Evolutionary conservation across 53 echinoderm and acorn worm genomes (phyloP), one percentile per base, ranked within the genome.

Genomic region (Henricia sp.): DNA sequence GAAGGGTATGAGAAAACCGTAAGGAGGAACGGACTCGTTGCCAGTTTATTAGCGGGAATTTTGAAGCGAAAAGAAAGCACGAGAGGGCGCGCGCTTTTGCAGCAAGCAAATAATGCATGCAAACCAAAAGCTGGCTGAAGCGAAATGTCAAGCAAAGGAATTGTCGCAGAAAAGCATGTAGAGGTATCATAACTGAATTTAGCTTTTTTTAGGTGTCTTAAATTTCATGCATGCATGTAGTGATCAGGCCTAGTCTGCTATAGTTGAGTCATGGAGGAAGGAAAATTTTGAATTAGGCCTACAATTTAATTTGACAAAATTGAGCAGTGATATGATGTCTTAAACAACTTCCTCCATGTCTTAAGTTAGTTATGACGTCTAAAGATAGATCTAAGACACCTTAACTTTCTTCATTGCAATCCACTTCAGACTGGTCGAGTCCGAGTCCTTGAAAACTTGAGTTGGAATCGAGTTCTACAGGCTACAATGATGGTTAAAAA

Each of bases 121-220:
- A 32, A 29, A 34, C 3, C 3, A 50, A 17, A 8, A 4, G n/a
- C 11, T 35, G 16, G 24, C 3, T 9, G 6, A 20, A 0, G 21
- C 3, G 26, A 24, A 44, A 43, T 25, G 30, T 42, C 25, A 33
- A 21, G 29, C 14, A 16, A 44, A 12, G 33, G 64, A 28, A 36
- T 16, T 63, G 80, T 80, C 50, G 62, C 80, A n/a, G 80, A 63
- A 64, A 80, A 32, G 60, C 80, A 80, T 50, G 50, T 62, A 41
- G 63, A 80, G 80, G 80, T 80, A 62, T 6, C 27, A 32, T 64
- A 67, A 52, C 13, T n/a, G 48, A 23, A 1, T 1, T 1, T n/a
- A n/a, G n/a, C n/a, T n/a, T n/a, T n/a, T n/a, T n/a, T n/a, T n/a
- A n/a, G n/a, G n/a, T n/a, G n/a, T n/a, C n/a, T n/a, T n/a, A n/a